Base-by-base conservation (phyloP, 2,888 invertebrate genomes). In the Hedya salicella region DNA sequence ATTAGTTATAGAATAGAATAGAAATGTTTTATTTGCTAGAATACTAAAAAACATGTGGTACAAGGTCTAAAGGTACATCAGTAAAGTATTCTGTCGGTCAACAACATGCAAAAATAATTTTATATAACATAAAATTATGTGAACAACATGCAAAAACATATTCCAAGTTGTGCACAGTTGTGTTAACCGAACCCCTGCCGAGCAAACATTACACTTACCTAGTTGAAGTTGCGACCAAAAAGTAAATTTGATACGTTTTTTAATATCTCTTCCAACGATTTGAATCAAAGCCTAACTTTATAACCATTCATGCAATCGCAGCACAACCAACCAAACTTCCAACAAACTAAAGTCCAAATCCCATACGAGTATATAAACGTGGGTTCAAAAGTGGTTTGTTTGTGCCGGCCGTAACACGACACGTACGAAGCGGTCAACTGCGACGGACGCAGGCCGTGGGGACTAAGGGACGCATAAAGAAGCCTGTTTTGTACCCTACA, bases 351-450 rank as follows among this genome's bases (percentile, higher is more conserved):
- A 16, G 8, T 42, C 16, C 13, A 42, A 54, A 42, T 56, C 44
- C 16, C 8, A 44, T 16, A 11, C 16, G 30, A 16, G 11, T 14
- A 4, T 14, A 13, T 9, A 44, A 56, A 9, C 49, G 3, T 21
- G 42, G 14, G 40, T 56, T 56, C 17, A 56, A 56, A 40, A 44
- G 46, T 46, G 39, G 53, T 57, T 57, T 57, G 46, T 57, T 57
- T 46, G 30, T 32, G 44, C 44, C 5, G 17, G 17, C 19, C 46
- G 73, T 79, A 84, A 74, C 71, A 73, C 70, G 73, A 71, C 72
- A 74, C 79, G 90, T 87, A 88, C 88, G 89, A 86, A 79, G 87
- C 85, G 84, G 81, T 81, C 85, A 81, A 81, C 79, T 81, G 82
- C 75, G 77, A 80, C 81, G 82, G 82, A 84, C 83, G 81, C 81